Conservation (phyloP, 2,888 invertebrate species). For the Ectropis crepuscularia region DNA sequence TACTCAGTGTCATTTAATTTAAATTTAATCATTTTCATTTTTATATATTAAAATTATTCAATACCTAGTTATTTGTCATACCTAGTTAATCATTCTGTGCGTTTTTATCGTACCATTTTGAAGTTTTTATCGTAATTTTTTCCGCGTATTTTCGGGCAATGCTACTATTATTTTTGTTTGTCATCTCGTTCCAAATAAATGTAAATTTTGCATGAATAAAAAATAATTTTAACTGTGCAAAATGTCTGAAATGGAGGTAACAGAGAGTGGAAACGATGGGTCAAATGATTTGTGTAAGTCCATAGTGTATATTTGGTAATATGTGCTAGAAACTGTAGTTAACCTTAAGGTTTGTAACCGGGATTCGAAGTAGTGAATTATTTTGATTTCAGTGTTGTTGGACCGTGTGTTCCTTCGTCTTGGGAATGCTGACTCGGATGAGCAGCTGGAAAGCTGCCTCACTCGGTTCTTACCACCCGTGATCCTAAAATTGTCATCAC, state of each 20-base stretch:
- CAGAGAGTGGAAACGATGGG: constrained; percentile 68
- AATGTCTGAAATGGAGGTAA: constrained; percentile 81
- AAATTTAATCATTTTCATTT: too few species aligned
- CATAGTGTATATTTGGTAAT: neutral
- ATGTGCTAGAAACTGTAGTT: constrained; percentile 25
- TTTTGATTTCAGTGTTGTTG: constrained; percentile 87
- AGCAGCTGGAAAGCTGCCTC: constrained; percentile 92
- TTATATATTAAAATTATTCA: too few species aligned
- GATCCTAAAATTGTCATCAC: constrained; percentile 94
- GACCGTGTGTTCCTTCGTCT: constrained; percentile 95
- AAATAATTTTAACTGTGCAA: constrained; percentile 32
- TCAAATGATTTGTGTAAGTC: constrained; percentile 77
- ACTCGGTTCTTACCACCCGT: constrained; percentile 93
- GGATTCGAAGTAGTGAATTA: constrained; percentile 23
- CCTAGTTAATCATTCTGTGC: too few species aligned
- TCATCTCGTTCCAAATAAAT: constrained; percentile 34
- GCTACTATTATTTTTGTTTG: constrained; percentile 44
- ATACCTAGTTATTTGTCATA: too few species aligned
- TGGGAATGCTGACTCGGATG: constrained; percentile 95
- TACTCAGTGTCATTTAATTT: too few species aligned
- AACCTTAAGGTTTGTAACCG: constrained; percentile 38
- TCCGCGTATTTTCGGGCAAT: neutral
- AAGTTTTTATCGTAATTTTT: too few species aligned
- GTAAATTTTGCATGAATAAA: constrained; percentile 16
- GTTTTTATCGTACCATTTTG: neutral